phyloP scores from a whole-genome alignment of 1,140 invertebrate species.

The Ceratina australensis region DNA sequence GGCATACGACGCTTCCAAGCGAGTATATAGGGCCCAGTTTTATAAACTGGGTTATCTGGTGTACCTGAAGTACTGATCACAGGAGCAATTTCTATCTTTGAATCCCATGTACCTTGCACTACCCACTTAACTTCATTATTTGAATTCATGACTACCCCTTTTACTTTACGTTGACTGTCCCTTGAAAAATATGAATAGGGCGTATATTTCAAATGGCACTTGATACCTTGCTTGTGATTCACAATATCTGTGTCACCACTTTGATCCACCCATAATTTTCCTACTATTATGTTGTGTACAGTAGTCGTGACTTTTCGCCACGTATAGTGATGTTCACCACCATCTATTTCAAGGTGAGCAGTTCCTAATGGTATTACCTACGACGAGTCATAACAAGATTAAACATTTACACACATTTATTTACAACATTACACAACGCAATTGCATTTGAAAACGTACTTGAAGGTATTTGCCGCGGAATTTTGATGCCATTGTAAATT shows the following conservation, averaged over 20 bases:
- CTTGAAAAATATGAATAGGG: slow-evolving; percentile 99
- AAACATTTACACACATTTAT: background rate
- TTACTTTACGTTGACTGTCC: slow-evolving; percentile 94
- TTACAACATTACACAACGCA: background rate
- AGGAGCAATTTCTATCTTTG: slow-evolving; percentile 95
- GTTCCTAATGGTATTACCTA: slow-evolving; percentile 94
- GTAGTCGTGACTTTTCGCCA: slow-evolving; percentile 99
- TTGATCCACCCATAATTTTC: slow-evolving; percentile 99
- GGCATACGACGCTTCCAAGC: slow-evolving; percentile 93
- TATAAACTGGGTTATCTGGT: slow-evolving; percentile 92
- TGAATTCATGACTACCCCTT: slow-evolving; percentile 86
- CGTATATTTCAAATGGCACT: slow-evolving; percentile 97
- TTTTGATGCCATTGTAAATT: slow-evolving; percentile 99
- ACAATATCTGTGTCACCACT: slow-evolving; percentile 99
- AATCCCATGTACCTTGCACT: slow-evolving; percentile 97
- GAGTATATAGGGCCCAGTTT: slow-evolving; percentile 90
- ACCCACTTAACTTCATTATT: slow-evolving; percentile 88
- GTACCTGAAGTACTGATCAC: slow-evolving; percentile 88
- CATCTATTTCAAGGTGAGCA: slow-evolving; percentile 88
- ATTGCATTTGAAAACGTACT: slow-evolving; percentile 62
- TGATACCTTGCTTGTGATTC: slow-evolving; percentile 93
- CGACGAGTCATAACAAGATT: background rate
- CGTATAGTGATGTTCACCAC: slow-evolving; percentile 92
- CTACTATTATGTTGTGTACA: slow-evolving; percentile 99
- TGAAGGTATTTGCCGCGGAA: slow-evolving; percentile 98